Percentiles rank a stretch among this genome's conserved stretches.
Evolutionary conservation across 2,113 vertebrate species (phyloP).

Genomic region (Malurus cyaneus): DNA sequence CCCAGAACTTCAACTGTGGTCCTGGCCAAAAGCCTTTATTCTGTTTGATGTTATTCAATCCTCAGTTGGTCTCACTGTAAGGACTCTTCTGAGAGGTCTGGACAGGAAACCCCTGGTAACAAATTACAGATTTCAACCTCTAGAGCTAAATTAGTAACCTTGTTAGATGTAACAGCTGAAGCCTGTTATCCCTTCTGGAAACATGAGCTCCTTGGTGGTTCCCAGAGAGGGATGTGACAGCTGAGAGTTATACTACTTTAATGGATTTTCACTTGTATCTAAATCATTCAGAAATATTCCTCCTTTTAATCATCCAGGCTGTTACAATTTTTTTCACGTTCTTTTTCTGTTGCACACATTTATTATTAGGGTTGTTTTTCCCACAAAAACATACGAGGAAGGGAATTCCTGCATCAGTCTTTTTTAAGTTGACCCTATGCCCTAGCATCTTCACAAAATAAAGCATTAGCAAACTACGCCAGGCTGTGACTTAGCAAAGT

Average conservation of each 20-base stretch:
- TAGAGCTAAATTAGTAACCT: not conserved
- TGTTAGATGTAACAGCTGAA: not conserved
- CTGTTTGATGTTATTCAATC: not conserved
- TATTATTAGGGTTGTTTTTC: not conserved
- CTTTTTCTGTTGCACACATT: not conserved
- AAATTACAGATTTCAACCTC: not conserved
- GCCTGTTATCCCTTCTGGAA: not conserved
- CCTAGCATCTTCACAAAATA: not conserved
- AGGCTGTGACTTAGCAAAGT: constrained; percentile 14
- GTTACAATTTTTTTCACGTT: not conserved
- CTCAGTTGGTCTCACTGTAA: not conserved
- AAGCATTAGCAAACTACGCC: constrained; percentile 3
- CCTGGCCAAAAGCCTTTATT: not conserved
- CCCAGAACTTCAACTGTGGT: not conserved
- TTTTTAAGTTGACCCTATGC: constrained; percentile 5
- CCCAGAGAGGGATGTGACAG: not conserved
- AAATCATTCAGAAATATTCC: not conserved
- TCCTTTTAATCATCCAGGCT: not conserved
- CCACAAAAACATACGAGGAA: not conserved
- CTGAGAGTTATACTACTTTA: not conserved
- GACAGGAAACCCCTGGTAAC: not conserved
- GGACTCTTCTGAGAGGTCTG: not conserved
- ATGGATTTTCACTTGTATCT: not conserved
- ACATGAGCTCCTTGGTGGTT: not conserved
- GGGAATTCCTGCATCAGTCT: not conserved